Percentiles rank a stretch among this genome's conserved stretches.
phyloP scores from a whole-genome alignment of 1,140 invertebrate species.

The Lysiphlebus fabarum region DNA sequence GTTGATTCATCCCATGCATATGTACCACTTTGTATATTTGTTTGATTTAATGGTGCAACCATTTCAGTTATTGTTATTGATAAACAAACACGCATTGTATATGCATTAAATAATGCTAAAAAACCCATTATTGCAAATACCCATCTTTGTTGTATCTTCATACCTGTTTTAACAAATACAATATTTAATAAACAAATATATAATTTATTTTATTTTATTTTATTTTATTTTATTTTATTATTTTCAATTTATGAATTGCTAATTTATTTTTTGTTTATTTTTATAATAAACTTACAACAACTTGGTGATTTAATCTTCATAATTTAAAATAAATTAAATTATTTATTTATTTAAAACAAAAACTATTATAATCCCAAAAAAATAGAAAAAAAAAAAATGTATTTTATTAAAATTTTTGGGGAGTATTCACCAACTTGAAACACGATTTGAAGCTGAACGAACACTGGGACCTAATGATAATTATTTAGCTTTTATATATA shows the following conservation, averaged over 20 bases:
- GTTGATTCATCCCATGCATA: constrained; percentile 61
- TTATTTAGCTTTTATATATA: constrained; percentile 9
- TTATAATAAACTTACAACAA: constrained; percentile 7
- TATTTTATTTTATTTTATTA: no score
- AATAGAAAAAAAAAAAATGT: no score
- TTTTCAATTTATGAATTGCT: no score
- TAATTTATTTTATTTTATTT: no score
- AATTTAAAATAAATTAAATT: no score
- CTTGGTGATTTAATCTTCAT: not conserved
- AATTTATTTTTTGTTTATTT: no score
- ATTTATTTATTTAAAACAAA: no score
- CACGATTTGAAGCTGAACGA: not conserved
- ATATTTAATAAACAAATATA: no score
- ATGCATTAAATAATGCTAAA: constrained; percentile 80
- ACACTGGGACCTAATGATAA: not conserved
- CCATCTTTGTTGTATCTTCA: constrained; percentile 69
- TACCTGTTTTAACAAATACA: constrained; percentile 52
- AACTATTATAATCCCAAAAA: no score
- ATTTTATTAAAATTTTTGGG: no score
- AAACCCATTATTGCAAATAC: constrained; percentile 82
- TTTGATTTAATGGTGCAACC: constrained; percentile 52
- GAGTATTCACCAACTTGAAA: not conserved
- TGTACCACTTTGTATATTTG: constrained; percentile 26
- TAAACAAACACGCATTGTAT: constrained; percentile 83
- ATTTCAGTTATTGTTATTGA: constrained; percentile 90